phyloP scores from a whole-genome alignment of 2,113 vertebrate genomes.

The Corydoras maculifer region DNA sequence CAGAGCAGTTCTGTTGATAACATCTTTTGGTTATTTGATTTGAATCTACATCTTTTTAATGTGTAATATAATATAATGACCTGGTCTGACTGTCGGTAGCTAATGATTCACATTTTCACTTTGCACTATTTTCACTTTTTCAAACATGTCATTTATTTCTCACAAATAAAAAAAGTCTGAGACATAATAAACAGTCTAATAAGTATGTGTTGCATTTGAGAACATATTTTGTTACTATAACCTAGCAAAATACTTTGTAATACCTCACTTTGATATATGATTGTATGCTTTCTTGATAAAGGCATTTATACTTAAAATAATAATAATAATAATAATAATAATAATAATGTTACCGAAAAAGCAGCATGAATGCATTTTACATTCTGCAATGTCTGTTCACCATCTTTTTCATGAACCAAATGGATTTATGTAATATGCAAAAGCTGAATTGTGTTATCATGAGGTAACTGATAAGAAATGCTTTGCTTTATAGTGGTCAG shows the following conservation, averaged over 20 bases:
- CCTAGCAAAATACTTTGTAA: neutral
- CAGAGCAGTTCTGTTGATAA: neutral
- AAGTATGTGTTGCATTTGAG: constrained; percentile 7
- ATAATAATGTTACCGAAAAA: neutral
- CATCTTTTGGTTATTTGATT: neutral
- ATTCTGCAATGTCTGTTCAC: too few species aligned
- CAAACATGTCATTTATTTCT: neutral
- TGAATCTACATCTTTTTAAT: neutral
- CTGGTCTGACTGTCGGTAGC: neutral
- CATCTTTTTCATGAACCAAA: too few species aligned
- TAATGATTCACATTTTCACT: neutral
- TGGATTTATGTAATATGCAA: too few species aligned
- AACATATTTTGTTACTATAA: constrained; percentile 5
- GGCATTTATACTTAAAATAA: neutral
- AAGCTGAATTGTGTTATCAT: too few species aligned
- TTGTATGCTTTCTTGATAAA: constrained; percentile 3
- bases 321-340: neutral
- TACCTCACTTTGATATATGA: constrained; percentile 18
- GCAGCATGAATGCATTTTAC: constrained; percentile 4
- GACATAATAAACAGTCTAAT: neutral
- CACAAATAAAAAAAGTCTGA: neutral
- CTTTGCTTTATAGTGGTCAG: too few species aligned
- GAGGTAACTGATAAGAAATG: too few species aligned
- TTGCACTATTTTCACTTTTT: constrained; percentile 7
- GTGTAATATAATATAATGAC: neutral